Evolutionary conservation across 2,888 invertebrate genomes (phyloP), one percentile per base, ranked within the genome.

Genomic region (Agrochola circellaris): DNA sequence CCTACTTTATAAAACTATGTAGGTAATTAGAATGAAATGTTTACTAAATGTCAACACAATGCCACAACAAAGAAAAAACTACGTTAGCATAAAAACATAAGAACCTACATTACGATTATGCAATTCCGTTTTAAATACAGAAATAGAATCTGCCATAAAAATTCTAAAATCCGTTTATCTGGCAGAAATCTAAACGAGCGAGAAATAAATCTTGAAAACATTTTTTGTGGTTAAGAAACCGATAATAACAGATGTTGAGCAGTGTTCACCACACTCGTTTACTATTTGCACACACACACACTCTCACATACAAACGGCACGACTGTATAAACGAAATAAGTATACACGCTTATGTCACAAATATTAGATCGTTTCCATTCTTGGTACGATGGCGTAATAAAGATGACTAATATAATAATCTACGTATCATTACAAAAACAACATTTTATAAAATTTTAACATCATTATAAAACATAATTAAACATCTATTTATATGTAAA

Each of bases 161-260:
- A 74, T 75, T 73, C 75, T 62, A 45, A 75, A 77, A 73, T 77
- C 67, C 83, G 68, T 79, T 74, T 78, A 81, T 77, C 87, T 66
- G 62, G 56, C 76, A 82, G 73, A 86, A 83, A 82, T 82, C 85
- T 82, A 77, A 77, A 75, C 73, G 80, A 66, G 72, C 65, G 60
- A 66, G 67, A 79, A 86, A 87, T 89, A 86, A 89, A 89, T 88
- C 85, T 85, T 85, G 48, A 74, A 83, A 89, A 74, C 77, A 84
- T 91, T 91, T 91, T 91, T 90, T 91, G 89, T 87, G 82, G 85
- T 84, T 71, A 67, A 71, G 80, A 87, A 88, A 84, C 81, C 82
- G 77, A 89, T 87, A 88, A 81, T 87, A 90, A 88, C 91, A 91
- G 91, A 92, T 91, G 91, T 90, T 89, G 81, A 69, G 74, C 84